Percentiles rank a stretch among this genome's conserved stretches.
These are phyloP conservation scores for Peromyscus leucopus DNA, from an alignment of 2,113 vertebrate genomes.

Conservation along the genomic window DNA sequence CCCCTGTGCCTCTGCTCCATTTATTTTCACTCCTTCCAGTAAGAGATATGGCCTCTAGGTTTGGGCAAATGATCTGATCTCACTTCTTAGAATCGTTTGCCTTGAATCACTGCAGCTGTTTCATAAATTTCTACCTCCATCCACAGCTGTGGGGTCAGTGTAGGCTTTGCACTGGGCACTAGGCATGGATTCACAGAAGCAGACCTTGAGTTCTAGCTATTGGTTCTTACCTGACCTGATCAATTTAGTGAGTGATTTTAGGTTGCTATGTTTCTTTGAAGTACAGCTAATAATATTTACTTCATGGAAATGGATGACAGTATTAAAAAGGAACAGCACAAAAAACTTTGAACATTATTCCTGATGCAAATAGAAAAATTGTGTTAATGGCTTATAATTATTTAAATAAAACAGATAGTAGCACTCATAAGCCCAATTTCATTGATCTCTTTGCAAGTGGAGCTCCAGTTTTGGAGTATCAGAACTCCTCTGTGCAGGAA, in stretches of 20 bases:
- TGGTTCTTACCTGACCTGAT: neutral
- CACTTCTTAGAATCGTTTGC: slow-evolving; percentile 56
- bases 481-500: neutral
- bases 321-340: neutral
- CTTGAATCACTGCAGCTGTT: slow-evolving; percentile 25
- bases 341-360: slow-evolving; percentile 18
- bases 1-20: slow-evolving; percentile 41
- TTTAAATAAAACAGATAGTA: neutral
- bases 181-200: neutral
- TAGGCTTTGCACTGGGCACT: neutral
- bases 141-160: neutral
- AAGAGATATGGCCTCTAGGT: slow-evolving; percentile 45
- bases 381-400: neutral
- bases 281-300: neutral
- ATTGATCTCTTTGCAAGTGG: neutral
- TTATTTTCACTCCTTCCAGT: slow-evolving; percentile 72
- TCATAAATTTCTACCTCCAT: neutral
- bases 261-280: slow-evolving; percentile 7
- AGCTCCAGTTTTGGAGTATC: neutral
- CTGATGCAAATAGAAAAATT: neutral
- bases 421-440: neutral
- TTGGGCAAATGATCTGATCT: slow-evolving; percentile 71
- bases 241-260: neutral
- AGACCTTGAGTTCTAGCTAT: neutral
- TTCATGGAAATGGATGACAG: neutral